Evolutionary conservation across 2,113 vertebrate species (phyloP).

Genomic region (Cyphomyrus plagiostoma): DNA sequence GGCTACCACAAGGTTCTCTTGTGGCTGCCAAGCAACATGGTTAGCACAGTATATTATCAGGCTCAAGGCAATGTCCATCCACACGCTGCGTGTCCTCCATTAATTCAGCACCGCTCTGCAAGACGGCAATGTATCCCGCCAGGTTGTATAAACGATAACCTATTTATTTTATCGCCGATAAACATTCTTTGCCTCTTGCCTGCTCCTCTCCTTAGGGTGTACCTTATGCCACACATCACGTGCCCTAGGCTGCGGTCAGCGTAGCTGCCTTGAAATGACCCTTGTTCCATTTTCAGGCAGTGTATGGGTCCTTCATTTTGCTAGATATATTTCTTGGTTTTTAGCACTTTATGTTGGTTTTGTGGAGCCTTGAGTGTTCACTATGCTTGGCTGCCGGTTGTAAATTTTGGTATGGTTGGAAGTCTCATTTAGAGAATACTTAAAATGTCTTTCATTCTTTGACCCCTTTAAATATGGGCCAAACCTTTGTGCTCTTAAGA

Average conservation of each 20-base stretch:
- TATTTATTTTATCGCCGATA: slow-evolving; percentile 20
- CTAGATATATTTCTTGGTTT: background rate
- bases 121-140: slow-evolving; percentile 25
- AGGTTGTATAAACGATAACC: slow-evolving; percentile 25
- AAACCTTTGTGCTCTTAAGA: background rate
- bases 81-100: slow-evolving; percentile 2
- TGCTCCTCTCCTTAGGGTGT: background rate
- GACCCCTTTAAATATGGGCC: background rate
- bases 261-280: background rate
- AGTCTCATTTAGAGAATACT: background rate
- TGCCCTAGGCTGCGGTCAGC: background rate
- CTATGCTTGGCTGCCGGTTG: background rate
- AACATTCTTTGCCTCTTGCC: slow-evolving; percentile 1
- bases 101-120: slow-evolving; percentile 23
- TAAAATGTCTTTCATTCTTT: slow-evolving; percentile 3
- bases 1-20: background rate
- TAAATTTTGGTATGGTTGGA: background rate
- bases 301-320: background rate
- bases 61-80: slow-evolving; percentile 9
- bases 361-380: background rate
- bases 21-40: slow-evolving; percentile 17
- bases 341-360: slow-evolving; percentile 1
- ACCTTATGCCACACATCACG: background rate
- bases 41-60: slow-evolving; percentile 24
- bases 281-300: background rate